Evolutionary conservation across 2,113 vertebrate species (phyloP), one percentile per base, ranked within the genome.

Genomic region (Callorhinus ursinus): DNA sequence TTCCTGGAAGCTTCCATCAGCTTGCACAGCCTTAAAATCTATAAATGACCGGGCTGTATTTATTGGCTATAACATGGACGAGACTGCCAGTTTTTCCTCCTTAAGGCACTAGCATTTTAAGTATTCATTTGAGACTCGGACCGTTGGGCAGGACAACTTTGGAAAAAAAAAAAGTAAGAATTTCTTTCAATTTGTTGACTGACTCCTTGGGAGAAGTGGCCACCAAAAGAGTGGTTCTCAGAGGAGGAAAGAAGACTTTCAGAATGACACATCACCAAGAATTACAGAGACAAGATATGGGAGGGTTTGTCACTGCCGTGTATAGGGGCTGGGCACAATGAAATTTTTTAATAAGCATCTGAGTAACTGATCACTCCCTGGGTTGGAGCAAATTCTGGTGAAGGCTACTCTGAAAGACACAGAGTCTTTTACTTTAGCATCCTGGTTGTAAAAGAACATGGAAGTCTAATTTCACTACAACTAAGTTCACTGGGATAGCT

Each of bases 31-130:
- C 67, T 95, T 85, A 57, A 80, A 93, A 92, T 84, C 92, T 93
- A 91, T 61, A 96, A 88, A 93, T 71, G 93, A 90, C 5, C 16
- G 57, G 9, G 53, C 92, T 92, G 39, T 51, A 93, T 95, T 95
- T 89, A 97, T 74, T 80, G 67, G 51, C 21, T 83, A 55, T 28
- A 61, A 94, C 94, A 86, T 53, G 97, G 74, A 81, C 33, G 55
- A 88, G 53, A 69, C 46, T 84, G 81, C 26, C 93, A 33, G 79
- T 85, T 72, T 89, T 74, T 79, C 85, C 22, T 57, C 42, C 65
- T 97, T 87, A 84, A 92, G 81, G 93, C 61, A 83, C 72, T 87
- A 84, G 53, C 94, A 93, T 92, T 80, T 84, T 19, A 96, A 93
- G 72, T 93, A 95, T 12, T 96, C 33, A 61, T 82, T 95, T 90